Percentiles rank a stretch among this genome's conserved stretches.
Evolutionary conservation across 1,140 invertebrate species (phyloP).

Genomic region (Apocrypta bakeri): DNA sequence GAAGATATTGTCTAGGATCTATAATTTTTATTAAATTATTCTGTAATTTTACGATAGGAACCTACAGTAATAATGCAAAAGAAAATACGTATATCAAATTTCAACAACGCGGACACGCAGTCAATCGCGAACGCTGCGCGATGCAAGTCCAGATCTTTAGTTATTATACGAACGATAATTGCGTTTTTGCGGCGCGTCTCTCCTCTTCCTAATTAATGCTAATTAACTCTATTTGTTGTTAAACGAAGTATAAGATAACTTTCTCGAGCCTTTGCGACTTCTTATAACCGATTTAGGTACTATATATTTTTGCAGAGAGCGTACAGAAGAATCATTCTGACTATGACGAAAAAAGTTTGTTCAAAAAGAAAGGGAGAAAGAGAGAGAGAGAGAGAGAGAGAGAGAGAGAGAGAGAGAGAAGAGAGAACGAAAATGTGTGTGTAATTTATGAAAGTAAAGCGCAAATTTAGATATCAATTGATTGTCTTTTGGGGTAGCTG

Average conservation of each 20-base stretch:
- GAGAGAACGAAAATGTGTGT: not conserved
- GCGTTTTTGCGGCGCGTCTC: slow-evolving; percentile 28
- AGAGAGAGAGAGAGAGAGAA: not conserved
- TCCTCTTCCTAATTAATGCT: slow-evolving; percentile 31
- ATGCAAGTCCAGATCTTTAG: not conserved
- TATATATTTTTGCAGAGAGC: slow-evolving; percentile 46
- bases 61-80: slow-evolving; percentile 50
- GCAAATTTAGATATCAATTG: not conserved
- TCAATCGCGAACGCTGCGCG: not conserved
- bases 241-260: slow-evolving; percentile 48
- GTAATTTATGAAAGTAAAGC: not conserved
- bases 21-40: slow-evolving; percentile 74
- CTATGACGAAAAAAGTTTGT: slow-evolving; percentile 29
- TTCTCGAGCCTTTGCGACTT: slow-evolving; percentile 48
- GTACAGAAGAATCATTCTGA: slow-evolving; percentile 39
- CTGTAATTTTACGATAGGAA: slow-evolving; percentile 58
- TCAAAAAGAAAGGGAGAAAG: not conserved
- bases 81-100: not conserved
- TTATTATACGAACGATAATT: slow-evolving; percentile 10
- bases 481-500: slow-evolving; percentile 34
- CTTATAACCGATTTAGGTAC: slow-evolving; percentile 43
- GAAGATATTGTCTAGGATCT: slow-evolving; percentile 70
- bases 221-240: slow-evolving; percentile 60
- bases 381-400: not conserved
- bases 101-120: slow-evolving; percentile 7